Evolutionary conservation across 1,140 invertebrate genomes (phyloP), one percentile per base, ranked within the genome.

Genomic region (Cydia strobilella): DNA sequence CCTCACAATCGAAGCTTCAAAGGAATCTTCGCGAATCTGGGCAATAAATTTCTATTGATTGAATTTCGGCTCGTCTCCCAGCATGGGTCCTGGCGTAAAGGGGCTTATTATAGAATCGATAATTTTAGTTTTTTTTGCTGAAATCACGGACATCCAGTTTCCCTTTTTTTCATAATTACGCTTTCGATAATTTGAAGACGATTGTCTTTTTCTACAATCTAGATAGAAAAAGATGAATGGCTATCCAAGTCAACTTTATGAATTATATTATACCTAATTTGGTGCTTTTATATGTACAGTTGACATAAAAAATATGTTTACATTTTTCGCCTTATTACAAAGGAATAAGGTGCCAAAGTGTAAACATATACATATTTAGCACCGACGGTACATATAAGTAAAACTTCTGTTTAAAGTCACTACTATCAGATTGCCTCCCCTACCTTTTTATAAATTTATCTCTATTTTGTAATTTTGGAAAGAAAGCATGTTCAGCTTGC

Each of bases 11-110:
- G 82, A 84, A 79, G 80, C 81, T 74, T 86, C 79, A 85, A 90
- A 91, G 88, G 86, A 87, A 84, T 85, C 88, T 88, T 86, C 87
- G 90, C 90, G 86, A 93, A 93, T 91, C 82, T 88, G 85, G 86
- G 81, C 86, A 93, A 93, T 93, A 93, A 93, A 93, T 91, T 90
- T 81, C 85, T 87, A 85, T 91, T 91, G 91, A 93, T 91, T 86
- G 88, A 89, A 89, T 91, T 90, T 91, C 84, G 91, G 90, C 91
- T 85, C 90, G 89, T 86, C 48, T 51, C 65, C 15, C 65, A 69
- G 65, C 65, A 69, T 69, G 65, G 65, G 65, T 42, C 90, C 91
- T 91, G 89, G 18, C 90, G 80, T 81, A 93, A 91, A 89, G 83
- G 91, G 91, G 91, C 87, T 88, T 87, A 93, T 93, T 93, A 91